Evolutionary conservation across 1,140 invertebrate genomes (phyloP), one percentile per base, ranked within the genome.

Genomic region (Sycophaga agraensis): DNA sequence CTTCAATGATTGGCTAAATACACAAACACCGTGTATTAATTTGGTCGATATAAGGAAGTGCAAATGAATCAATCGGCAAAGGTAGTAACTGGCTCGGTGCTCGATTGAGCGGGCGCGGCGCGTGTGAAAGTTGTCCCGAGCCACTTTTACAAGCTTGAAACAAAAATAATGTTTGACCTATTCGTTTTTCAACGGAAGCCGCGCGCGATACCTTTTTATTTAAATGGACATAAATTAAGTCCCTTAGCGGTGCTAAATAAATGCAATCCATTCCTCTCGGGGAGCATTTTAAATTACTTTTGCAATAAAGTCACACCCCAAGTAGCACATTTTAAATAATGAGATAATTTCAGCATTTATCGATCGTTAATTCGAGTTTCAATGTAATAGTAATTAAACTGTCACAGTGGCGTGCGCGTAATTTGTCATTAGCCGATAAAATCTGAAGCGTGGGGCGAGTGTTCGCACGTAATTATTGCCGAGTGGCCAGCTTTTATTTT

Each of bases 371-470:
- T 60, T 45, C 28, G 26, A 28, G 26, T 60, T 60, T 61, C 59
- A 40, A 61, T 61, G 42, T 55, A 39, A 40, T 48, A 31, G 34
- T 40, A 54, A 61, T 61, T 61, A 61, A 61, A 54, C 49, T 54
- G 59, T 54, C 40, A 24, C 50, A 37, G 35, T 43, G n/a, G 50
- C 49, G 40, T 19, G 28, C 31, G 43, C 22, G 34, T 6, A 48
- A 61, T 61, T 61, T 61, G 50, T 61, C 59, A 54, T 14, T 24
- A 26, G 19, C 0, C 11, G 59, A 60, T 59, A 59, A 28, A 37
- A 60, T 60, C 57, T 31, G 24, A 6, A 17, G n/a, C n/a, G n/a
- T 5, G 22, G 22, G 17, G 42, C 17, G 22, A 43, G 43, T 11
- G 40, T 56, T 49, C 59, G n/a, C 43, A 49, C 45, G 49, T 57